Evolutionary conservation across 2,797 vertebrate genomes (phyloP).

Genomic region (Harpagifer antarcticus): DNA sequence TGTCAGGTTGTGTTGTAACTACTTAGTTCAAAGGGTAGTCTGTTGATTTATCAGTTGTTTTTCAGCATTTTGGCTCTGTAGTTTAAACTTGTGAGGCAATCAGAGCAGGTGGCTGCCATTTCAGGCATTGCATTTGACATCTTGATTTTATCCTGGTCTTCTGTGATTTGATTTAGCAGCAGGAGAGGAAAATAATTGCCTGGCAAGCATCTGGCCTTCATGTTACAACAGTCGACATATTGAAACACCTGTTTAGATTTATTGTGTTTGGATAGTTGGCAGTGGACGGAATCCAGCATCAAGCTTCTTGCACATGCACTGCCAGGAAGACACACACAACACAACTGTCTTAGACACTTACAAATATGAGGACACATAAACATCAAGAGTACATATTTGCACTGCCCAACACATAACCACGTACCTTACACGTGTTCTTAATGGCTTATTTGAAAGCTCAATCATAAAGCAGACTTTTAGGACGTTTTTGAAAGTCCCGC

Average conservation of each 20-base stretch:
- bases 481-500: slow-evolving; percentile 62
- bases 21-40: slow-evolving; percentile 23
- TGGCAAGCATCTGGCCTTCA: slow-evolving; percentile 64
- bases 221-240: slow-evolving; percentile 73
- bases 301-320: slow-evolving; percentile 56
- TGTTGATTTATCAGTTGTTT: slow-evolving; percentile 39
- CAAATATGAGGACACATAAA: slow-evolving; percentile 20
- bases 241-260: slow-evolving; percentile 84
- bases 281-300: slow-evolving; percentile 70
- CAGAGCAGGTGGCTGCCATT: slow-evolving; percentile 44
- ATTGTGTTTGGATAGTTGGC: slow-evolving; percentile 80
- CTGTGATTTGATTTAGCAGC: slow-evolving; percentile 68
- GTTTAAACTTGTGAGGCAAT: slow-evolving; percentile 37
- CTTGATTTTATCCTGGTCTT: slow-evolving; percentile 57
- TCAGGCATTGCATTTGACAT: slow-evolving; percentile 69
- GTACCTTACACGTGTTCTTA: slow-evolving; percentile 62
- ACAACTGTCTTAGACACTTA: slow-evolving; percentile 14
- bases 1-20: slow-evolving; percentile 32
- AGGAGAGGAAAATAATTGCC: slow-evolving; percentile 69
- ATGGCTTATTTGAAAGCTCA: slow-evolving; percentile 72
- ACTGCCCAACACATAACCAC: slow-evolving; percentile 3
- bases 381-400: slow-evolving; percentile 35
- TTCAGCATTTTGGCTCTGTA: slow-evolving; percentile 15
- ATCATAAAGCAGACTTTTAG: slow-evolving; percentile 64
- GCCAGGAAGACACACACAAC: slow-evolving; percentile 60